Evolutionary conservation across 2,888 invertebrate species (phyloP).

Genomic region (Cybosia mesomella): DNA sequence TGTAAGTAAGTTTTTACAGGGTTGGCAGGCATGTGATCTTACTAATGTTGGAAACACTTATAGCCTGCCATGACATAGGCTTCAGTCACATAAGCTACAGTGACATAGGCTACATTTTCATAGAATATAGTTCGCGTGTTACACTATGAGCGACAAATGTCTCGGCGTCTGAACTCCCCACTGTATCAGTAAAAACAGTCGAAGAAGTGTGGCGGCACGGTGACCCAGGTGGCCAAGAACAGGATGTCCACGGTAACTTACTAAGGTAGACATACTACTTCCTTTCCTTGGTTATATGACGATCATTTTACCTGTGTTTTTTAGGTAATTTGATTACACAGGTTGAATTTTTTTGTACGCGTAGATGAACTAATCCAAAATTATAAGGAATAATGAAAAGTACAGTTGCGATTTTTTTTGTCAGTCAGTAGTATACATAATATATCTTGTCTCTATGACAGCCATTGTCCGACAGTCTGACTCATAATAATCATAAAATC

Average conservation of each 20-base stretch:
- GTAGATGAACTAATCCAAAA: too few species aligned
- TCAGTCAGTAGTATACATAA: too few species aligned
- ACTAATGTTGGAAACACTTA: too few species aligned
- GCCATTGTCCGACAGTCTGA: not conserved
- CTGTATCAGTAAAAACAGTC: not conserved
- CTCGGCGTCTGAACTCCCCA: not conserved
- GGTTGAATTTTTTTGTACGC: not conserved
- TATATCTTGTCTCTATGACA: too few species aligned
- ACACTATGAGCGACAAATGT: not conserved
- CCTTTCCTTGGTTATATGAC: constrained; percentile 5
- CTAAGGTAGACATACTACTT: constrained; percentile 32
- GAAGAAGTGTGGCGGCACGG: constrained; percentile 25
- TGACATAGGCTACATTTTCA: too few species aligned
- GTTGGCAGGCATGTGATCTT: too few species aligned
- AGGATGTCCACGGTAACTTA: constrained; percentile 26
- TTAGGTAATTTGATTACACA: not conserved
- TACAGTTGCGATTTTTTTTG: too few species aligned
- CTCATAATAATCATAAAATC: constrained; percentile 21
- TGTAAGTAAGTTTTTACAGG: too few species aligned
- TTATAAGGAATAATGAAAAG: too few species aligned
- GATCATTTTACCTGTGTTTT: not conserved
- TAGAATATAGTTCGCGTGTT: too few species aligned
- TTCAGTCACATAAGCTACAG: too few species aligned
- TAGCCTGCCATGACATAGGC: too few species aligned
- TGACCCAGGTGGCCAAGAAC: constrained; percentile 39